These are phyloP conservation scores for Tenthredo amoena DNA, from an alignment of 2,888 invertebrate genomes.

Conservation along the genomic window DNA sequence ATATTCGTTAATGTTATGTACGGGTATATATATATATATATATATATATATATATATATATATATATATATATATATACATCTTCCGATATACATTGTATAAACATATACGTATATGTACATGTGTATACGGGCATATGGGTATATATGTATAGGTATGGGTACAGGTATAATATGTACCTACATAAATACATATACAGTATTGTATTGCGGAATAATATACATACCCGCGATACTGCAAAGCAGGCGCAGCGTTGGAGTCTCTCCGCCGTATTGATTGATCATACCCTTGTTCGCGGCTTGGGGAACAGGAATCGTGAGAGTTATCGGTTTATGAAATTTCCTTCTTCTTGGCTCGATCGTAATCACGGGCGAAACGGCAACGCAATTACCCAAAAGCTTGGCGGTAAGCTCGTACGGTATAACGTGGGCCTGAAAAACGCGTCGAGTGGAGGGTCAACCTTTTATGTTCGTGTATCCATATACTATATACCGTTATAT, in stretches of 20 bases:
- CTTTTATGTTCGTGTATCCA: background rate
- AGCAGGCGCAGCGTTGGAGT: slow-evolving; percentile 93
- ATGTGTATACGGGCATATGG: too few species aligned
- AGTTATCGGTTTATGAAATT: slow-evolving; percentile 99
- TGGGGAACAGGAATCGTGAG: slow-evolving; percentile 90
- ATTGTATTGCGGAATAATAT: background rate
- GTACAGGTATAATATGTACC: too few species aligned
- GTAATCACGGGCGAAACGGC: slow-evolving; percentile 99
- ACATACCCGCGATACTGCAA: slow-evolving; percentile 94
- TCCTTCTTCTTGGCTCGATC: slow-evolving; percentile 97
- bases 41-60: too few species aligned
- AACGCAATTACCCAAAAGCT: slow-evolving; percentile 96
- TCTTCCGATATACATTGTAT: background rate
- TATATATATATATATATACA: too few species aligned
- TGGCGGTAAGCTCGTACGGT: slow-evolving; percentile 89
- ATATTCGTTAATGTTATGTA: background rate
- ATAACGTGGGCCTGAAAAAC: slow-evolving; percentile 92
- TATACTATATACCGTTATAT: background rate
- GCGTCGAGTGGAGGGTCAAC: background rate
- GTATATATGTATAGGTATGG: too few species aligned
- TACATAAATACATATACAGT: too few species aligned
- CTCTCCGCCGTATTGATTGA: slow-evolving; percentile 89
- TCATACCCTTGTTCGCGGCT: slow-evolving; percentile 87
- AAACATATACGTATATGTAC: too few species aligned
- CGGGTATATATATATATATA: too few species aligned